Evolutionary conservation across 2,888 invertebrate species (phyloP), one percentile per base, ranked within the genome.

Genomic region (Hypomecis punctinalis): DNA sequence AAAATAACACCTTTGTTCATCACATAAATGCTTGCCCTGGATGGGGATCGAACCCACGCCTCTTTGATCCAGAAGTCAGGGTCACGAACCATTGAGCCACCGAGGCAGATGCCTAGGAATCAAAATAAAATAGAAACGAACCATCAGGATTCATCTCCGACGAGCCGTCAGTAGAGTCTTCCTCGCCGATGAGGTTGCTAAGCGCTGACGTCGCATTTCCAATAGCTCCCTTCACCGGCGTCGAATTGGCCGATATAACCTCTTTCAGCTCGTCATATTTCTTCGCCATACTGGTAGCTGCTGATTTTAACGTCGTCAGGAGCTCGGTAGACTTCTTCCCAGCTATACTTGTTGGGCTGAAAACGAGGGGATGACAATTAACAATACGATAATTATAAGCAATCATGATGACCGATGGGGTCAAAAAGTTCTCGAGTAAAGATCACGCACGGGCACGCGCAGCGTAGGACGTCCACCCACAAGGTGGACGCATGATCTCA

Each of bases 211-310:
- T 91, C 0, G 93, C 93, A 48, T 90, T 91, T 0, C 91, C 93
- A 5, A 91, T 88, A 0, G 90, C 93, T 0, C 95, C 94, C 85
- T 97, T 97, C 5, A 97, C 96, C 0, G 97, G 97, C 8, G 97
- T 97, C n/a, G 96, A 96, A 72, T 96, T 97, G 0, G 96, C 97
- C 2, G 97, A 97, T 75, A 98, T 97, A 35, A 97, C 97, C 84
- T 97, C 98, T 83, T 98, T 98, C 84, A 98, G 96, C 85, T 98
- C 98, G 81, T 97, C 98, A 76, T 98, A 95, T 80, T 98, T 98
- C 81, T 97, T 97, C 33, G 95, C 97, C 83, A 98, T 95, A 46
- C 96, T 96, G 1, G 95, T 97, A 0, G 97, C 97, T 0, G 97
- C 97, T 10, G 96, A 97, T 84, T 97, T 97, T 45, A 98, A 94